Conservation (phyloP, 2,797 vertebrate genomes). For the Mico argentatus region DNA sequence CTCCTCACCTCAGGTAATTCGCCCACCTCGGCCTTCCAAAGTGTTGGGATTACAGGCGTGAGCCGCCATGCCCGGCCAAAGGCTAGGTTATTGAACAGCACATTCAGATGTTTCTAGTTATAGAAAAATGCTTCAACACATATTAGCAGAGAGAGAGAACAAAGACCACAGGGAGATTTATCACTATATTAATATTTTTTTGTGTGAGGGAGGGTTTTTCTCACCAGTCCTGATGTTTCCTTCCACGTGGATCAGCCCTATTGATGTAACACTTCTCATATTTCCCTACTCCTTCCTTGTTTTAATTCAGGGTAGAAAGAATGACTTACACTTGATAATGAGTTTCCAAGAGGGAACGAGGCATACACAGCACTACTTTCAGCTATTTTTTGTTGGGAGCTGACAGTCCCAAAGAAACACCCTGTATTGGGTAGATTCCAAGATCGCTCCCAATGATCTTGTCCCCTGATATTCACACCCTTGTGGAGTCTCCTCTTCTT, state of each 20-base stretch:
- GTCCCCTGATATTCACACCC: background rate
- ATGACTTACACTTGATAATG: background rate
- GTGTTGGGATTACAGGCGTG: too few relatives aligned
- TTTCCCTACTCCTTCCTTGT: background rate
- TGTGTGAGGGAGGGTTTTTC: background rate
- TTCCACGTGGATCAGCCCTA: background rate
- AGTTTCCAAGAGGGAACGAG: background rate
- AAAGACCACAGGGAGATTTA: background rate
- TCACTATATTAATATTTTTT: too few relatives aligned
- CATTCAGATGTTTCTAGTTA: background rate
- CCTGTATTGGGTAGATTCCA: background rate
- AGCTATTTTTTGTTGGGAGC: background rate
- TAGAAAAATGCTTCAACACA: background rate
- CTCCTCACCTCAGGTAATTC: too few relatives aligned
- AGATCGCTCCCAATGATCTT: accelerated
- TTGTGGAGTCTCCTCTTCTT: background rate
- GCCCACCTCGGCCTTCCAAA: too few relatives aligned
- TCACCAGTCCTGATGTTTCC: background rate
- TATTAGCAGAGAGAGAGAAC: background rate
- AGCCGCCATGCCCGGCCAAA: too few relatives aligned
- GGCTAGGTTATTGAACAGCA: background rate
- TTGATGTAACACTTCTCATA: accelerated
- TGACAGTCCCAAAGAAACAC: background rate
- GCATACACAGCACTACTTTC: background rate
- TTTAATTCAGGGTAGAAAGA: background rate